Conservation (phyloP, 2,797 vertebrate genomes). For the Pseudocheirus occidentalis region DNA sequence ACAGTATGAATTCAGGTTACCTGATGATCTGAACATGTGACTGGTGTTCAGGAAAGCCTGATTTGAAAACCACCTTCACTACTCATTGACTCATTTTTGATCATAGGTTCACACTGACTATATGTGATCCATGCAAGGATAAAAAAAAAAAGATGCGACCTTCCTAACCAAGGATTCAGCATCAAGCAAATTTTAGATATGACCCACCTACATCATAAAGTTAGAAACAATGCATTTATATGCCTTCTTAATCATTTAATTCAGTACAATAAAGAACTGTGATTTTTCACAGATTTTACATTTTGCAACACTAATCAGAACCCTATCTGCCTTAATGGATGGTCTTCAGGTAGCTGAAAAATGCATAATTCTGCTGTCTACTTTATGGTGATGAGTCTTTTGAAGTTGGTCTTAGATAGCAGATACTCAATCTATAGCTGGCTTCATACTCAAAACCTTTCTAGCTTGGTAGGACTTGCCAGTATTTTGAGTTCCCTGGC, state of each 20-base stretch:
- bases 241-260: background rate
- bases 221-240: background rate
- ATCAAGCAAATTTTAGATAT: background rate
- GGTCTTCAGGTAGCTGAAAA: background rate
- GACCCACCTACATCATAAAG: background rate
- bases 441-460: background rate
- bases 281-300: background rate
- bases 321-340: background rate
- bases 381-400: background rate
- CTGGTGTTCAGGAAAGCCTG: background rate
- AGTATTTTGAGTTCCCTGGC: background rate
- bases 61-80: background rate
- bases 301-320: background rate
- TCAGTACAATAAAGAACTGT: background rate
- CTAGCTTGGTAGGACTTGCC: background rate
- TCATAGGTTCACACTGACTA: background rate
- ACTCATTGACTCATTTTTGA: background rate
- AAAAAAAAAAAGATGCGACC: background rate
- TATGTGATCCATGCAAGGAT: background rate
- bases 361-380: background rate
- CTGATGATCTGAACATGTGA: background rate
- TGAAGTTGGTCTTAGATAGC: background rate
- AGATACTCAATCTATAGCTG: background rate
- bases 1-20: background rate
- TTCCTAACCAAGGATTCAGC: background rate